A percentile compares a stretch with the other conserved stretches of the same genome.
Evolutionary conservation across 2,888 invertebrate genomes (phyloP).

Genomic region (Lordiphosa andalusiaca): DNA sequence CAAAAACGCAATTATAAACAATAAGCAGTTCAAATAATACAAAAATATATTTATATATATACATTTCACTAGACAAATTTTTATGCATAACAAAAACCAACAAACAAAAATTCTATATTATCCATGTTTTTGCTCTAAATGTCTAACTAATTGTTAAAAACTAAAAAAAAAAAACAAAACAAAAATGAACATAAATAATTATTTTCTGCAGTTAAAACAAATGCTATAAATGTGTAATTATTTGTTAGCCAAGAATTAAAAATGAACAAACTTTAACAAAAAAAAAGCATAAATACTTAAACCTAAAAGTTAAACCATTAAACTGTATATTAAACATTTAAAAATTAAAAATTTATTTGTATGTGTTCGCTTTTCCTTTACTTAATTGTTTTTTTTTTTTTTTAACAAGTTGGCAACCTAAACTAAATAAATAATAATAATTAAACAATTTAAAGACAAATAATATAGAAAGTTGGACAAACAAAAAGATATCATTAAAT

Average conservation of each 20-base stretch:
- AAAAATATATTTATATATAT: conserved; percentile 48
- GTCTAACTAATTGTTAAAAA: conserved; percentile 72
- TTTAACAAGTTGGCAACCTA: conserved; percentile 51
- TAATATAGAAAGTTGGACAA: conserved; percentile 48
- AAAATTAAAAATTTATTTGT: conserved; percentile 36
- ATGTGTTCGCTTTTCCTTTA: conserved; percentile 35
- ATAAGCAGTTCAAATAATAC: conserved; percentile 65
- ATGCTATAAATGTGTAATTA: conserved; percentile 59
- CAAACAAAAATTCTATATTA: conserved; percentile 63
- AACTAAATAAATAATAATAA: conserved; percentile 34
- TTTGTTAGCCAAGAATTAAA: conserved; percentile 49
- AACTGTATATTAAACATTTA: conserved; percentile 70
- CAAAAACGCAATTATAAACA: conserved; percentile 71
- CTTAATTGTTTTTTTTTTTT: conserved; percentile 49
- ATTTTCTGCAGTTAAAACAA: conserved; percentile 58
- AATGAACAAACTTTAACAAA: conserved; percentile 28
- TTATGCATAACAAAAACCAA: conserved; percentile 61
- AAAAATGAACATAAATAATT: conserved; percentile 29
- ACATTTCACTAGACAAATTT: conserved; percentile 71
- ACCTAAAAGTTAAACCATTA: conserved; percentile 50
- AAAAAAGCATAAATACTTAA: conserved; percentile 14
- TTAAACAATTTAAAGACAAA: conserved; percentile 35
- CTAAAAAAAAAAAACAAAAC: conserved; percentile 27
- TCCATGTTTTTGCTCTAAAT: conserved; percentile 76
- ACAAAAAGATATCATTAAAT: conserved; percentile 15